Percentiles rank a stretch among this genome's conserved stretches.
These are phyloP conservation scores for Alsophila aescularia DNA, from an alignment of 2,888 invertebrate species.

Conservation along the genomic window DNA sequence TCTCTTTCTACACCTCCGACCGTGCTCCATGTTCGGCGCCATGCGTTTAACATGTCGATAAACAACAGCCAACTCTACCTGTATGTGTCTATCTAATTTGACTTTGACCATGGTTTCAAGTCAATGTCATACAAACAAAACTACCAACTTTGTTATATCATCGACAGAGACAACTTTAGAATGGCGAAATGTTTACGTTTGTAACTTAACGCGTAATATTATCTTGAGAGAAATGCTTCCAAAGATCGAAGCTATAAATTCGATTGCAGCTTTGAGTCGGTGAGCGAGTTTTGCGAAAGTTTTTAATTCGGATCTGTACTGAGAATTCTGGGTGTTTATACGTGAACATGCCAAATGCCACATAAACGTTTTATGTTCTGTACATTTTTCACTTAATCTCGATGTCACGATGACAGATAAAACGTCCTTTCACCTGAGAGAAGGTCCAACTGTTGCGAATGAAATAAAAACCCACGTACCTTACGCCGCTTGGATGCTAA, in stretches of 20 bases:
- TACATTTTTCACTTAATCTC: conserved; percentile 68
- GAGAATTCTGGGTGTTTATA: conserved; percentile 59
- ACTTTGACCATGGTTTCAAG: conserved; percentile 55
- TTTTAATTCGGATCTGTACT: conserved; percentile 58
- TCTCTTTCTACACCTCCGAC: conserved; percentile 81
- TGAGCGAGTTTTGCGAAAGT: conserved; percentile 40
- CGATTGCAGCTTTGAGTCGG: conserved; percentile 11
- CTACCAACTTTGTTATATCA: conserved; percentile 26
- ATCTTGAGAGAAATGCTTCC: conserved; percentile 7
- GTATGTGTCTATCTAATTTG: conserved; percentile 45
- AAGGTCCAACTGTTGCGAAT: conserved; percentile 40
- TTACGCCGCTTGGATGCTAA: neutral
- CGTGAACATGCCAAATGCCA: conserved; percentile 69
- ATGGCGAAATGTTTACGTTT: neutral
- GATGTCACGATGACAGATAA: conserved; percentile 65
- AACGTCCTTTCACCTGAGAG: conserved; percentile 70
- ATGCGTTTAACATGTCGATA: conserved; percentile 62
- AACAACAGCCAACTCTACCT: conserved; percentile 52
- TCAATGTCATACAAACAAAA: conserved; percentile 47
- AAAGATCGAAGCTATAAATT: conserved; percentile 11
- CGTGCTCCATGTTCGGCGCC: conserved; percentile 66
- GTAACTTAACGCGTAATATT: neutral
- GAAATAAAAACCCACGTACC: conserved; percentile 14
- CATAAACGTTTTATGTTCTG: conserved; percentile 70
- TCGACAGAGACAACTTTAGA: conserved; percentile 1